phyloP scores from a whole-genome alignment of 2,797 vertebrate species.

The Hipposideros larvatus region DNA sequence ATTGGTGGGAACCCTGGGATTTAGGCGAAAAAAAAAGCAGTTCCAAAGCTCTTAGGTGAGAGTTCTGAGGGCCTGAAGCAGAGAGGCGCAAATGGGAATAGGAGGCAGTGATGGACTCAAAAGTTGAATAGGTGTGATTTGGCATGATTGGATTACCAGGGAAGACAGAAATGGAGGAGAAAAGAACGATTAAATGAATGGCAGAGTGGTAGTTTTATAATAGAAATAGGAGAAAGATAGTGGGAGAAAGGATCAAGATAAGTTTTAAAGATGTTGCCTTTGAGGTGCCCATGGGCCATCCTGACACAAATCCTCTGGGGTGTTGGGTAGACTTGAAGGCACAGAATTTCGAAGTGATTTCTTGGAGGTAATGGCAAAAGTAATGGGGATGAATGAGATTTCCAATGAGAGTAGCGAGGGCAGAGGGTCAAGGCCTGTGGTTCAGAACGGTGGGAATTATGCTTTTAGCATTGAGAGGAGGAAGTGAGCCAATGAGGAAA shows the following conservation, averaged over 20 bases:
- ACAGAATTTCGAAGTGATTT: slow-evolving; percentile 23
- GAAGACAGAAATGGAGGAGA: neutral
- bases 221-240: neutral
- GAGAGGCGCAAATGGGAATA: neutral
- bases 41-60: neutral
- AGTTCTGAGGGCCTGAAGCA: neutral
- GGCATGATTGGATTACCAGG: neutral
- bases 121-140: neutral
- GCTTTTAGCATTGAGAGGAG: neutral
- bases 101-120: neutral
- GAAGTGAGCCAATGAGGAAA: neutral
- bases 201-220: neutral
- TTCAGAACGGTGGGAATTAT: slow-evolving; percentile 20
- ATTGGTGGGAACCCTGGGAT: neutral
- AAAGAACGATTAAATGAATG: neutral
- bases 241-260: neutral
- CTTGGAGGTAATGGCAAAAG: neutral
- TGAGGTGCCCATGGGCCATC: neutral
- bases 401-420: neutral
- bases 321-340: neutral
- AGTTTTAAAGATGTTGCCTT: neutral
- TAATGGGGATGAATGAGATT: neutral
- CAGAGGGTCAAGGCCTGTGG: neutral
- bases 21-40: neutral
- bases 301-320: neutral